phyloP scores from a whole-genome alignment of 2,888 invertebrate genomes.

The Drosophila glabriapex region DNA sequence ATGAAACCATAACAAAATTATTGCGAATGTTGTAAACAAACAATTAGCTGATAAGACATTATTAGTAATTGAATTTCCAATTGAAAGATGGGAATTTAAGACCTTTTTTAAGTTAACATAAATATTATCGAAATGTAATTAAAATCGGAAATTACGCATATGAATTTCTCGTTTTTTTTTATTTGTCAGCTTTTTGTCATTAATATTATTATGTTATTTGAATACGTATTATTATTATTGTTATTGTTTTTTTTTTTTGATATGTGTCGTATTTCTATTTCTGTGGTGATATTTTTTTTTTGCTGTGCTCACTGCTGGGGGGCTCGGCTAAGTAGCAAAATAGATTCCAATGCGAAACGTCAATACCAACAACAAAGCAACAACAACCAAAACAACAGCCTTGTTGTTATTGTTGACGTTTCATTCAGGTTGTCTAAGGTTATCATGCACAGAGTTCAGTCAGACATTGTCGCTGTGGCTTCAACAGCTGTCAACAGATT shows the following conservation, averaged over 20 bases:
- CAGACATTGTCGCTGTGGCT: slow-evolving; percentile 13
- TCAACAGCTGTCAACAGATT: slow-evolving; percentile 32
- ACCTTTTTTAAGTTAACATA: slow-evolving; percentile 10
- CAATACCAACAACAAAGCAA: slow-evolving; percentile 34
- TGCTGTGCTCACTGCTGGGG: slow-evolving; percentile 51
- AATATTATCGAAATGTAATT: slow-evolving; percentile 14
- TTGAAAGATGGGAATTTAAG: slow-evolving; percentile 41
- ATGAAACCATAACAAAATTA: slow-evolving; percentile 19
- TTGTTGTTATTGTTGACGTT: slow-evolving; percentile 33
- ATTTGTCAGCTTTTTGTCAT: slow-evolving; percentile 13
- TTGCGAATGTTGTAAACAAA: slow-evolving; percentile 67
- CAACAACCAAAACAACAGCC: slow-evolving; percentile 22
- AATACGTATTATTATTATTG: slow-evolving; percentile 24
- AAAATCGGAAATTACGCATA: slow-evolving; percentile 13
- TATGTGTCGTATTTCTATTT: slow-evolving; percentile 21
- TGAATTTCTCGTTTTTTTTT: background rate
- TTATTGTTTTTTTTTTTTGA: background rate
- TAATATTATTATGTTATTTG: slow-evolving; percentile 52
- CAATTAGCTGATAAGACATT: slow-evolving; percentile 70
- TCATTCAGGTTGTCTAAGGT: slow-evolving; percentile 62
- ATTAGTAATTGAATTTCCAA: slow-evolving; percentile 23
- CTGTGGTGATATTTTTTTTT: slow-evolving; percentile 7
- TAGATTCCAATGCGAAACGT: slow-evolving; percentile 34
- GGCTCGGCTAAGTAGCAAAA: slow-evolving; percentile 65
- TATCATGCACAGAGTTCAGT: slow-evolving; percentile 50